These are phyloP conservation scores for Manduca sexta DNA, from an alignment of 1,140 invertebrate species.

Conservation along the genomic window DNA sequence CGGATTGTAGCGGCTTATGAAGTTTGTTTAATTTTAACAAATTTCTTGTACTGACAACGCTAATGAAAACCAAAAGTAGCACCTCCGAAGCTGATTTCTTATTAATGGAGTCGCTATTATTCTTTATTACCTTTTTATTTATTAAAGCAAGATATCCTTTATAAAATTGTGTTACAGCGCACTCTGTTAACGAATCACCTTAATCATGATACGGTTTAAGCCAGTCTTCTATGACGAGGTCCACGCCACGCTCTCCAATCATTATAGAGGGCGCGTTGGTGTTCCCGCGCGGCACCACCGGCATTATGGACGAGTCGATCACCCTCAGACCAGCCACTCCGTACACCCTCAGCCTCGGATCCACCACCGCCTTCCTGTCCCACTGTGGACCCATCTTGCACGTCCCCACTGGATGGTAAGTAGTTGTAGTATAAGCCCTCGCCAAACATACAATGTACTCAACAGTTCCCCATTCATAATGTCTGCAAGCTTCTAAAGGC, in stretches of 20 bases:
- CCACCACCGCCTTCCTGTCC: slow-evolving; percentile 64
- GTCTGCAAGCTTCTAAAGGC: slow-evolving; percentile 76
- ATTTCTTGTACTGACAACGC: no score
- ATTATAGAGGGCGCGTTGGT: slow-evolving; percentile 80
- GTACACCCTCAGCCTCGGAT: slow-evolving; percentile 77
- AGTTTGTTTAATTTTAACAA: no score
- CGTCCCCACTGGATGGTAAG: slow-evolving; percentile 75
- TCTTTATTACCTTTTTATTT: no score
- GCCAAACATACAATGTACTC: slow-evolving; percentile 82
- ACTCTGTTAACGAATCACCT: no score
- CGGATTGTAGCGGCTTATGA: no score
- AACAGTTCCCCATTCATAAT: slow-evolving; percentile 75
- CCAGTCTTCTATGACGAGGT: slow-evolving; percentile 78
- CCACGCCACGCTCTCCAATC: slow-evolving; percentile 79
- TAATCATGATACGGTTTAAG: no score
- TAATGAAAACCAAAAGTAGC: no score
- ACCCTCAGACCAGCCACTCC: slow-evolving; percentile 80
- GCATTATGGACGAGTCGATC: slow-evolving; percentile 83
- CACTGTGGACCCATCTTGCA: slow-evolving; percentile 76
- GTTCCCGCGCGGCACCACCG: slow-evolving; percentile 75
- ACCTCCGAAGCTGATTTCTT: no score
- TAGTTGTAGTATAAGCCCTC: slow-evolving; percentile 77
- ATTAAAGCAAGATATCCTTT: no score
- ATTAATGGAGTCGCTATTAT: no score
- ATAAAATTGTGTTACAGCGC: no score